These are phyloP conservation scores for Synanthedon formicaeformis DNA, from an alignment of 2,888 invertebrate species.

Conservation along the genomic window DNA sequence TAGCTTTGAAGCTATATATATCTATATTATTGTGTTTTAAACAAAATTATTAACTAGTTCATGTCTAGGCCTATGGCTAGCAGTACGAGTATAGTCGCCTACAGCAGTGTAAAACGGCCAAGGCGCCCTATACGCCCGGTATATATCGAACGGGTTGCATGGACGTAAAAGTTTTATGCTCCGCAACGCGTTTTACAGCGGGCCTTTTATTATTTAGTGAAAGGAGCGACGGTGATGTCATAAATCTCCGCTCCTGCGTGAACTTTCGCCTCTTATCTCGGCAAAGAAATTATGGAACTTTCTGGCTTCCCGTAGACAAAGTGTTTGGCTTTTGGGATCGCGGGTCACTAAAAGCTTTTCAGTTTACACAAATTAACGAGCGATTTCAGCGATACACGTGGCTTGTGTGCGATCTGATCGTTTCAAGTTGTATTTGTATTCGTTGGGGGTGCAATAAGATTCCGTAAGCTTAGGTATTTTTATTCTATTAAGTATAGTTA, in stretches of 20 bases:
- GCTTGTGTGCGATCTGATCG: conserved; percentile 6
- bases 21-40: too few species aligned
- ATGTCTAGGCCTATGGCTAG: too few species aligned
- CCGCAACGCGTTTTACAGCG: conserved; percentile 65
- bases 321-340: conserved; percentile 63
- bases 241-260: conserved; percentile 70
- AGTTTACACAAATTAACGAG: conserved; percentile 44
- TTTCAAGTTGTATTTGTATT: not conserved
- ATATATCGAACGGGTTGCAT: conserved; percentile 64
- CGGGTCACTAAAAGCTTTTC: conserved; percentile 58
- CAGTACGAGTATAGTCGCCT: too few species aligned
- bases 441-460: too few species aligned
- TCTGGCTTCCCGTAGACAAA: conserved; percentile 66
- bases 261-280: conserved; percentile 70
- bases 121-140: conserved; percentile 32
- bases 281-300: conserved; percentile 69
- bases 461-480: too few species aligned
- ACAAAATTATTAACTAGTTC: too few species aligned
- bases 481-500: too few species aligned
- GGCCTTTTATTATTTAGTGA: conserved; percentile 70
- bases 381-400: conserved; percentile 21
- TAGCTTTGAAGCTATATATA: too few species aligned
- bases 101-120: too few species aligned
- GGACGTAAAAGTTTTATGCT: conserved; percentile 67
- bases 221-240: conserved; percentile 68